Base-by-base conservation (phyloP, 2,113 vertebrate genomes). In the Bubo blakistoni region DNA sequence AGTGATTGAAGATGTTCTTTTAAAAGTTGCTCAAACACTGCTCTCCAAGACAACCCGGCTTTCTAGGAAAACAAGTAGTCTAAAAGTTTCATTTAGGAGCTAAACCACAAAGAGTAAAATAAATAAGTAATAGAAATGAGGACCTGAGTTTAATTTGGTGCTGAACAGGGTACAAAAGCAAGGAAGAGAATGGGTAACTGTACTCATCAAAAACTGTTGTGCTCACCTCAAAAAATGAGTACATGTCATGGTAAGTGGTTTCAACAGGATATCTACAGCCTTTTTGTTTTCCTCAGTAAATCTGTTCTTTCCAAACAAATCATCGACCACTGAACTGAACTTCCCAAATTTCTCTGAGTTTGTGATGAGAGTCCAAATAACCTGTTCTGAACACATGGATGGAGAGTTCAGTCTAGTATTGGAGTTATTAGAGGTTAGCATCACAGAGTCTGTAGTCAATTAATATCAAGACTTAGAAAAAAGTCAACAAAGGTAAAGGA, bases 161-260 rank as follows among this genome's bases (percentile, higher is more conserved):
- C 30, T 67, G 22, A 71, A 25, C 7, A 55, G 25, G 6, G 26
- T 46, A 72, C 7, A 76, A 94, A 88, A 67, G 11, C 38, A 74
- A 66, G 24, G 17, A 81, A 78, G 26, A 85, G 24, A 78, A 90
- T 66, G 15, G 32, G 4, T 27, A 79, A 42, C 26, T 52, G 54
- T 47, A 38, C 5, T 58, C 9, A 57, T 65, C 2, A 81, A 62
- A 85, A 63, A 62, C 27, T 14, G 8, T 20, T 72, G 22, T 49
- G 22, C 21, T 88, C 17, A 34, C 16, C 14, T 82, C 32, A 52
- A 18, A 63, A 34, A 32, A 22, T 15, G 13, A 27, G 15, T 74
- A 15, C 9, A 10, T 29, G 5, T 13, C 13, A 29, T 1, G 1
- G 40, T 38, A 74, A 73, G 22, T n/a, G 0, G 32, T 67, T 87